Base-by-base conservation (phyloP, 1,140 invertebrate genomes). In the Phortica variegata region DNA sequence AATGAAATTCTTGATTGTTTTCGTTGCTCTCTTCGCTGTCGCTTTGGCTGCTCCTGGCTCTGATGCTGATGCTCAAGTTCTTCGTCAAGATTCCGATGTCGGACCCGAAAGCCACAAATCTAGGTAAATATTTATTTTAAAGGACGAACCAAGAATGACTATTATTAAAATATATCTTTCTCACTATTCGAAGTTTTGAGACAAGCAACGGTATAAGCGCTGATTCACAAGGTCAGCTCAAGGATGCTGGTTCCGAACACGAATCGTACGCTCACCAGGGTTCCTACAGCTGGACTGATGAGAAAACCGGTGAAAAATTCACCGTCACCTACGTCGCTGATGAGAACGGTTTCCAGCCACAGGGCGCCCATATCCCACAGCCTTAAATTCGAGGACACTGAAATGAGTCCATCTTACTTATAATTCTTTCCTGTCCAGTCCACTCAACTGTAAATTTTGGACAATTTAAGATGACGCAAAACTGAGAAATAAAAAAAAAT, bases 181-280 rank as follows among this genome's bases (percentile, higher is more conserved):
- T 79, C 79, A 8, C 62, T 84, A 83, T 56, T 85, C 20, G 17
- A 12, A 42, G 39, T 15, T 10, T 82, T 56, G 83, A 85, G 71
- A 84, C 84, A 43, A 83, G 80, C 15, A 84, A 87, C 65, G 84
- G 84, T n/a, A 86, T 85, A 52, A 56, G 69, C 0, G 80, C 80
- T 0, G 77, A 81, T 54, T 84, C 86, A 62, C 74, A 79, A 31
- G 85, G 85, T 5, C 81, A 80, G 58, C 63, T 86, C 54, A 84
- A 85, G 69, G 84, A 86, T 58, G 75, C 80, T 47, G 82, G 80
- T 3, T 80, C 79, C 39, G 80, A 84, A 43, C 77, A 79, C 10
- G 81, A 83, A 56, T 78, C 78, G 9, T 69, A 81, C 49, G 80
- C 82, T 15, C 80, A 80, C 3, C 78, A 83, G 52, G 85, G 85